Base-by-base conservation (phyloP, 1,140 invertebrate species). In the Phymorhynchus buccinoides region DNA sequence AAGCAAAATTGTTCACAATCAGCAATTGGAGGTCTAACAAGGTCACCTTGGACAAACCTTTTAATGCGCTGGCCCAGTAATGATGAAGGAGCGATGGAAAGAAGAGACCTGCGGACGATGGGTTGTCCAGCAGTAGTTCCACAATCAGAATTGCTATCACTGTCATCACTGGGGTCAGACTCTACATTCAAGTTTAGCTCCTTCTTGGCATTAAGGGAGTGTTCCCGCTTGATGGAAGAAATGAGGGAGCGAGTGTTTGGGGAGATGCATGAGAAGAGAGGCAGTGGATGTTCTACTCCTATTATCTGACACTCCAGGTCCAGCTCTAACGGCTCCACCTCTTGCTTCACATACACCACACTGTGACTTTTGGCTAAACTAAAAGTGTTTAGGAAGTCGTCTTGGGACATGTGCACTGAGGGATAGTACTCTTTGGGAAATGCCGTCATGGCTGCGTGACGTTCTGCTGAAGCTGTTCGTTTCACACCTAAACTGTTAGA, bases 291-390 rank as follows among this genome's bases (percentile, higher is more conserved):
- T 75, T 88, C 87, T n/a, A 90, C 88, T 78, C 86, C 87, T 62
- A 90, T 81, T 37, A 91, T 90, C 80, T 90, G 87, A 89, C 89
- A 91, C 85, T 91, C 89, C 75, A 90, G 84, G 52, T 91, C 89
- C 37, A 88, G 82, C 32, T 88, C 86, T 39, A 86, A 71, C 22
- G 86, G 87, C 83, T 86, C 75, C 79, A 56, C 79, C 83, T 79
- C 78, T 84, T 83, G 44, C 83, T 88, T 86, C 22, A 89, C 56
- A 39, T 84, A 86, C 35, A 73, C 81, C 14, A 87, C 83, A 37
- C 88, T 88, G 22, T 52, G 27, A 27, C 37, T 78, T 0, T 44
- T 66, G 1, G 56, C 83, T 32, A 88, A 52, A 44, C 80, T 83
- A 14, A 81, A 73, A 27, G 32, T 68, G 4, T 83, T 80, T 32